phyloP scores from a whole-genome alignment of 2,797 vertebrate species.

The Acanthornis magna region DNA sequence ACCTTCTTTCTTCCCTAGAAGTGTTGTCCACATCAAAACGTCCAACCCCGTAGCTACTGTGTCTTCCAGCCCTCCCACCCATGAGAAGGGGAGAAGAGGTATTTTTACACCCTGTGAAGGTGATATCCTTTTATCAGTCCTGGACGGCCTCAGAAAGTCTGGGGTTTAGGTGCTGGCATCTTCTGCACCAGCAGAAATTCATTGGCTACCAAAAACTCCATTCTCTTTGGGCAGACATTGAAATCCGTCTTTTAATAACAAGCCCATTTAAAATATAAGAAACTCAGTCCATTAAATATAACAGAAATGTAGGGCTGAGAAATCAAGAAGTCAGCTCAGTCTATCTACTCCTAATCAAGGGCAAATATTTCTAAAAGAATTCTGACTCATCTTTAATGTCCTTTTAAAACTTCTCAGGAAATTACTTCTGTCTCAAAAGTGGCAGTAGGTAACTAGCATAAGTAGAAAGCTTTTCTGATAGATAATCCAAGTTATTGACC shows the following conservation, averaged over 20 bases:
- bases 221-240: not conserved
- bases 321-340: not conserved
- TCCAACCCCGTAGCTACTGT: not conserved
- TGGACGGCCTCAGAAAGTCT: not conserved
- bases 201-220: not conserved
- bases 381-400: not conserved
- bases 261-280: not conserved
- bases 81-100: not conserved
- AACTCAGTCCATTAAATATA: not conserved
- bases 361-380: not conserved
- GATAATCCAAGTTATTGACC: not conserved
- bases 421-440: not conserved
- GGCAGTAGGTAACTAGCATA: not conserved
- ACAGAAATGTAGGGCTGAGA: not conserved
- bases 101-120: not conserved
- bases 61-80: not conserved
- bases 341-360: not conserved
- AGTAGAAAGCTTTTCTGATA: not conserved
- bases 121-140: not conserved
- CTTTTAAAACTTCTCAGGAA: not conserved
- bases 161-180: not conserved
- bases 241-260: not conserved
- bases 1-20: not conserved
- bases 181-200: not conserved
- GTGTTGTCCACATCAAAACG: not conserved